Evolutionary conservation across 2,888 invertebrate genomes (phyloP), one percentile per base, ranked within the genome.

Genomic region (Meiosimyza decipiens): DNA sequence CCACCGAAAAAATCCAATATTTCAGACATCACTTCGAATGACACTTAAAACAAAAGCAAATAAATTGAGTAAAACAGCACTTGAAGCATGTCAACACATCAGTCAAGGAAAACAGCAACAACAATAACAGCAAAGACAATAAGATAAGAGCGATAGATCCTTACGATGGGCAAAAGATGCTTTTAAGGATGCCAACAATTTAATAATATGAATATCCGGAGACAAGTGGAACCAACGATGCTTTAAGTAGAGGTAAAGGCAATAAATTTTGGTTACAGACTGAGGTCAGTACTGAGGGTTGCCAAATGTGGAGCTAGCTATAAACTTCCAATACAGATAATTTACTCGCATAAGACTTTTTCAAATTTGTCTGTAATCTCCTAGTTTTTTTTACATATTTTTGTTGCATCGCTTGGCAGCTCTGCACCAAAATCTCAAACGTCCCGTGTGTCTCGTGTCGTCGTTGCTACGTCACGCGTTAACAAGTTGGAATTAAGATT

Each of bases 51-150:
- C 64, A 71, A 64, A 64, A 57, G 64, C 64, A 71, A 71, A 71
- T 71, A 71, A 71, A 71, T 71, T 71, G 71, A 71, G 71, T 64
- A 33, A 57, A 71, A 71, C 71, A 71, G 22, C 64, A 71, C 54
- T 64, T 57, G 64, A 57, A 64, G 71, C 64, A 54, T 71, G 71
- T 71, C 71, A 71, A 64, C 64, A 57, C 71, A 71, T 64, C 64
- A 71, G 49, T 64, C 64, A 71, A 71, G 51, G 50, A 12, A 22
- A 54, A 65, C 57, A 71, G 33, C 57, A 50, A 47, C 55, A 64
- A 64, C 54, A 28, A 7, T 49, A 47, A 64, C 64, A 62, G n/a
- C 62, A 47, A 51, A 15, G 55, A 47, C 18, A 62, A 69, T 28
- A 69, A 50, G 22, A 40, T 18, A 33, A 54, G 64, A 54, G 16